phyloP scores from a whole-genome alignment of 1,140 invertebrate species.

The Macrotrachela quadricornifera region DNA sequence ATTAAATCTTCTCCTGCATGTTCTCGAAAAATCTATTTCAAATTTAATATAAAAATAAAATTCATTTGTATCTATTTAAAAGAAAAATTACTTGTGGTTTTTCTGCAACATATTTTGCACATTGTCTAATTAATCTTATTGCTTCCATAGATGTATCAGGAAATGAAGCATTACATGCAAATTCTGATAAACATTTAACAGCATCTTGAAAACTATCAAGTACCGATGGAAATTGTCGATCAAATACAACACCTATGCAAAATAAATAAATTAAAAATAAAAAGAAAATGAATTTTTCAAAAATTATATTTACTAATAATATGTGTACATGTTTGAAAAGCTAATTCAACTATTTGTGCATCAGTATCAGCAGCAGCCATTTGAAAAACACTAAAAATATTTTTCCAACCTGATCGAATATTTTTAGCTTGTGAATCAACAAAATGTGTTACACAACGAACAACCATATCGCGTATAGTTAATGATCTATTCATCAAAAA shows the following conservation, averaged over 20 bases:
- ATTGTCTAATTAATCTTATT: constrained; percentile 77
- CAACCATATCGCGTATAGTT: constrained; percentile 75
- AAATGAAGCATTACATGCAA: constrained; percentile 89
- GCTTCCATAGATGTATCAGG: constrained; percentile 97
- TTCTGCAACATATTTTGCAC: constrained; percentile 76
- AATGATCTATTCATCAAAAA: constrained; percentile 22
- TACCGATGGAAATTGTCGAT: constrained; percentile 26
- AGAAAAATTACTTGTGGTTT: constrained; percentile 58
- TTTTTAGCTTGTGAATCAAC: constrained; percentile 91
- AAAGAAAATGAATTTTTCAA: too few relatives aligned
- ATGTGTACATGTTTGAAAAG: constrained; percentile 87
- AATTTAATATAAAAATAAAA: too few relatives aligned
- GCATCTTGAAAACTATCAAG: constrained; percentile 98
- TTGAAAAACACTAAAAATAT: constrained; percentile 98
- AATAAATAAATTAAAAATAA: too few relatives aligned
- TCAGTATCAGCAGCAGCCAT: constrained; percentile 82
- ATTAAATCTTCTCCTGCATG: constrained; percentile 25
- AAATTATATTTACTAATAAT: constrained; percentile 64
- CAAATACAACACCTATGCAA: constrained; percentile 47
- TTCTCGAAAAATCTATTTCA: constrained; percentile 29
- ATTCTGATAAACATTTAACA: constrained; percentile 95
- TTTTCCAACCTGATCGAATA: constrained; percentile 97
- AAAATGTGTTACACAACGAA: constrained; percentile 91
- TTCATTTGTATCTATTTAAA: too few relatives aligned
- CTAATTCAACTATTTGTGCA: constrained; percentile 79